These are phyloP conservation scores for Polymixis flavicincta DNA, from an alignment of 2,888 invertebrate genomes.

Conservation along the genomic window DNA sequence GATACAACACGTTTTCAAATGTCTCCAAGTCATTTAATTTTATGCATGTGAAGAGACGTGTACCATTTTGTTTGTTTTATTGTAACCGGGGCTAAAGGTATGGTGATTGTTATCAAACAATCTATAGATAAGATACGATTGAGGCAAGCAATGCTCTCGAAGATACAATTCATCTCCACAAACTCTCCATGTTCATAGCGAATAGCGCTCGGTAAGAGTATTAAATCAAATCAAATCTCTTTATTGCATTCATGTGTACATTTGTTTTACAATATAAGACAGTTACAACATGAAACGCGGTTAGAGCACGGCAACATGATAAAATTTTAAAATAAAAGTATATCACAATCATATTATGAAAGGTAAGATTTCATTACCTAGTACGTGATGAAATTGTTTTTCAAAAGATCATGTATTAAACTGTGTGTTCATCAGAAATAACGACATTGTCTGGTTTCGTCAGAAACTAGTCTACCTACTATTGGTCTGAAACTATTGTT, in stretches of 20 bases:
- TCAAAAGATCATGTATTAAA: not conserved
- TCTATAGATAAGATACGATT: conserved; percentile 60
- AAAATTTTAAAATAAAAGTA: no score
- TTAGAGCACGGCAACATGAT: no score
- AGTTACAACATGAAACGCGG: no score
- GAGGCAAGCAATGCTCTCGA: conserved; percentile 15
- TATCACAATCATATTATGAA: not conserved
- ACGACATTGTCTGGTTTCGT: not conserved
- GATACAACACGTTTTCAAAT: not conserved
- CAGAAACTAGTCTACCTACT: not conserved
- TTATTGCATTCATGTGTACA: no score
- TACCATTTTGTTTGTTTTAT: conserved; percentile 30
- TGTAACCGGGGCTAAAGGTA: conserved; percentile 32
- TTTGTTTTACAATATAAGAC: no score
- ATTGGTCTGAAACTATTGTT: not conserved
- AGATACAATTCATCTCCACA: conserved; percentile 1
- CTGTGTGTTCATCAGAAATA: not conserved
- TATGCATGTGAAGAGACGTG: not conserved
- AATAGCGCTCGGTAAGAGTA: not conserved
- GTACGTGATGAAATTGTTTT: not conserved
- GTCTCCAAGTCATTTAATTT: not conserved
- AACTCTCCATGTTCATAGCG: not conserved
- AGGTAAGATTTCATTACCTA: conserved; percentile 2
- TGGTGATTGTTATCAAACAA: conserved; percentile 58
- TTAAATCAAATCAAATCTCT: no score